Conservation (phyloP, 2,888 invertebrate genomes). For the Electrophaes corylata region DNA sequence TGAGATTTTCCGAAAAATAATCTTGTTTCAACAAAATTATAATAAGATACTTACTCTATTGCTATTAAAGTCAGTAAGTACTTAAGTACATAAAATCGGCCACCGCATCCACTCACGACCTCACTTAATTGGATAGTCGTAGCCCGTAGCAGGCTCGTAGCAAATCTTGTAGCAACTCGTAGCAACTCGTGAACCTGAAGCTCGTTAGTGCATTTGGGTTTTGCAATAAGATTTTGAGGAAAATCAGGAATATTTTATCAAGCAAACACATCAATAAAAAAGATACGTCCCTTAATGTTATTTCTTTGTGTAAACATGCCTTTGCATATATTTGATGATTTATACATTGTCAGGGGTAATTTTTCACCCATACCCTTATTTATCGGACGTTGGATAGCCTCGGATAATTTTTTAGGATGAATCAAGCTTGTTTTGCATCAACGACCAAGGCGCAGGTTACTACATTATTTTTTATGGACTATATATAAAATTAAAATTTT, state of each 20-base stretch:
- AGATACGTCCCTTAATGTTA: too few relatives aligned
- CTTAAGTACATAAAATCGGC: conserved; percentile 17
- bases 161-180: conserved; percentile 4
- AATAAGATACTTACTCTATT: conserved; percentile 17
- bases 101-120: conserved; percentile 9
- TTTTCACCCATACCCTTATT: too few relatives aligned
- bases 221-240: background rate
- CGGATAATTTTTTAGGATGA: too few relatives aligned
- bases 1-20: conserved; percentile 1
- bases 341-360: too few relatives aligned
- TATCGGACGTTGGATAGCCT: too few relatives aligned
- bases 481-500: too few relatives aligned
- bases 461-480: too few relatives aligned
- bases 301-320: too few relatives aligned
- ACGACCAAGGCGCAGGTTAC: too few relatives aligned
- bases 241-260: background rate
- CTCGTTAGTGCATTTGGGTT: conserved; percentile 5
- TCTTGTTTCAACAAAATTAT: conserved; percentile 9
- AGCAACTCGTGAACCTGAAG: background rate
- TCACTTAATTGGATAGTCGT: conserved; percentile 27
- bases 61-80: conserved; percentile 3
- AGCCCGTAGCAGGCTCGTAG: conserved; percentile 12
- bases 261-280: background rate
- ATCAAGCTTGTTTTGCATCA: too few relatives aligned
- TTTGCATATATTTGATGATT: too few relatives aligned